Evolutionary conservation across 2,888 invertebrate species (phyloP).

Genomic region (Conistra vaccinii): DNA sequence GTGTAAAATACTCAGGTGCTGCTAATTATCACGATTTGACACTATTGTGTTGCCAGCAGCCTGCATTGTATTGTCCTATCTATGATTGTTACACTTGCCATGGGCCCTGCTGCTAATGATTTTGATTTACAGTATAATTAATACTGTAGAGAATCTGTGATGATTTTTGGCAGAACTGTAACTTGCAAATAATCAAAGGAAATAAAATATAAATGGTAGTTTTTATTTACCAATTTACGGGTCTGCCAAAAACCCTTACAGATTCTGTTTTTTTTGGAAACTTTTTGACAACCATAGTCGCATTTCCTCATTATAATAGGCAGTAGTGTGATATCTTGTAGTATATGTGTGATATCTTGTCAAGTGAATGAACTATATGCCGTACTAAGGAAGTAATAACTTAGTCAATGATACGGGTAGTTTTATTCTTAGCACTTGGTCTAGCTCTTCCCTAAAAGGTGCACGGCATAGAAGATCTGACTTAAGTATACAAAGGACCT

Average conservation of each 20-base stretch:
- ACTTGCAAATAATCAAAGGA: not conserved
- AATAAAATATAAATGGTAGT: not conserved
- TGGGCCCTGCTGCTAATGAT: not conserved
- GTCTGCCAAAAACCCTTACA: not conserved
- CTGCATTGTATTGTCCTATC: conserved; percentile 13
- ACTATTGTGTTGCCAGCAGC: conserved; percentile 31
- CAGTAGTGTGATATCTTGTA: not conserved
- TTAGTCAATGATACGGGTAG: conserved; percentile 31
- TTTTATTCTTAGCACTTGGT: not conserved
- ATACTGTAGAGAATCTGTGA: not conserved
- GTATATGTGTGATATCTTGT: not conserved
- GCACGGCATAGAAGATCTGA: not conserved
- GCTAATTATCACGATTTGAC: conserved; percentile 50
- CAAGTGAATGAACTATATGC: not conserved
- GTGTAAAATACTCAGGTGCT: conserved; percentile 58
- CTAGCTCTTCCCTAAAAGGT: not conserved
- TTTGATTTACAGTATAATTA: conserved; percentile 10
- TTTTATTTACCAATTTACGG: too few species aligned
- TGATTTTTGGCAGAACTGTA: not conserved
- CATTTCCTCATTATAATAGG: not conserved
- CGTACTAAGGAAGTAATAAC: conserved; percentile 9
- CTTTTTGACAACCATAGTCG: not conserved
- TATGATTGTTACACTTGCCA: conserved; percentile 8
- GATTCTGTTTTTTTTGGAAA: not conserved
- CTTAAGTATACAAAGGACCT: too few species aligned